Base-by-base conservation (phyloP, 2,888 invertebrate species). In the Frankliniella fusca region DNA sequence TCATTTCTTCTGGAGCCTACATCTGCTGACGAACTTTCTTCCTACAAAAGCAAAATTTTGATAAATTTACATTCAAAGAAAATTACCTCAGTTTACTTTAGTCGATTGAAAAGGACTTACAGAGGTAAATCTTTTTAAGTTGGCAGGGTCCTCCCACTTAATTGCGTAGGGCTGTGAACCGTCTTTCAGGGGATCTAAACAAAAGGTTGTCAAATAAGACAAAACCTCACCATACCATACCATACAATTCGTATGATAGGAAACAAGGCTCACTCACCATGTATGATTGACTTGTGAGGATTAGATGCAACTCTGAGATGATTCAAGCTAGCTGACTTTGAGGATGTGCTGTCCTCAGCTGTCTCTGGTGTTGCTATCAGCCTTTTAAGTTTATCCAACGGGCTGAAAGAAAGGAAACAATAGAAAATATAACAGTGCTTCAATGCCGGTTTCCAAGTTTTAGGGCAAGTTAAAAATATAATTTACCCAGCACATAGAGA, bases 111-210 rank as follows among this genome's bases (percentile, higher is more conserved):
- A 28, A 49, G 48, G 28, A 81, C 48, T 81, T 82, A 83, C 83
- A 81, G 80, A 65, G 54, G 81, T 61, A 82, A 81, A 82, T 70
- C 81, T 81, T 18, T 82, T 83, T 11, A 65, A 48, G 23, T 84
- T 83, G 20, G 82, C 82, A 10, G 84, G 84, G 38, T 84, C 84
- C 20, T 83, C 83, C 84, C 84, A 84, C n/a, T 81, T 83, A 11
- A 84, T 83, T 18, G 82, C 83, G n/a, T 81, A 80, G 7, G 83
- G 83, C 76, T 84, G 83, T 1, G 84, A 84, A 11, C 83, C 84
- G n/a, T 50, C 54, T 12, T 48, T n/a, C 20, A 48, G 76, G 48
- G 81, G 27, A 76, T 48, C 83, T 83, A 80, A 38, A 81, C 20
- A 79, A 11, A 54, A 20, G 54, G 20, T 61, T 20, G 15, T 18